phyloP scores from a whole-genome alignment of 1,140 invertebrate species.

The Temnothorax nylanderi region DNA sequence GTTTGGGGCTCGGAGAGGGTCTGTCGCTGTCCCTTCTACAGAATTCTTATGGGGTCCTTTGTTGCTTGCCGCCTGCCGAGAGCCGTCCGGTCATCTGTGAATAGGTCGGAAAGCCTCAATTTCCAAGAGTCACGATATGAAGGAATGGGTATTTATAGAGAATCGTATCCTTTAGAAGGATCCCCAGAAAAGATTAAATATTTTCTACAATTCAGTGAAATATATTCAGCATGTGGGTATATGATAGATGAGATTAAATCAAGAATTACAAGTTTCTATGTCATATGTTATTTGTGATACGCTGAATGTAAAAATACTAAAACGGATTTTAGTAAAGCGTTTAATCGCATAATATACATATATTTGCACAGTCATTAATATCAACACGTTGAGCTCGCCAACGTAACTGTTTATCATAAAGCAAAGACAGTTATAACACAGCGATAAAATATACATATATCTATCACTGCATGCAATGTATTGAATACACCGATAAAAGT shows the following conservation, averaged over 20 bases:
- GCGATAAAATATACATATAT: neutral
- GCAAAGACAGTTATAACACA: neutral
- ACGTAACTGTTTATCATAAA: neutral
- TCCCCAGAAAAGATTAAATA: neutral
- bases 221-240: neutral
- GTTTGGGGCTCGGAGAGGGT: conserved; percentile 33
- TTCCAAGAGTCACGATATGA: conserved; percentile 35
- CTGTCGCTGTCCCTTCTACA: conserved; percentile 37
- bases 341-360: neutral
- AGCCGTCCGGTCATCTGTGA: conserved; percentile 25
- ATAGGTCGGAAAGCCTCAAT: conserved; percentile 38
- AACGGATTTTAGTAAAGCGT: neutral
- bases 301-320: neutral
- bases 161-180: neutral
- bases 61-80: conserved; percentile 41
- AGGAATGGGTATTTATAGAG: neutral
- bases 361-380: neutral
- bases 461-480: neutral
- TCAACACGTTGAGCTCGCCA: neutral
- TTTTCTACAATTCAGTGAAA: neutral
- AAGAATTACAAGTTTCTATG: neutral
- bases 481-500: neutral
- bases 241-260: neutral
- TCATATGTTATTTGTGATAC: neutral
- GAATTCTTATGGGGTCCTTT: conserved; percentile 52